Evolutionary conservation across 2,113 vertebrate species (phyloP).

Genomic region (Rhabdornis inornatus): DNA sequence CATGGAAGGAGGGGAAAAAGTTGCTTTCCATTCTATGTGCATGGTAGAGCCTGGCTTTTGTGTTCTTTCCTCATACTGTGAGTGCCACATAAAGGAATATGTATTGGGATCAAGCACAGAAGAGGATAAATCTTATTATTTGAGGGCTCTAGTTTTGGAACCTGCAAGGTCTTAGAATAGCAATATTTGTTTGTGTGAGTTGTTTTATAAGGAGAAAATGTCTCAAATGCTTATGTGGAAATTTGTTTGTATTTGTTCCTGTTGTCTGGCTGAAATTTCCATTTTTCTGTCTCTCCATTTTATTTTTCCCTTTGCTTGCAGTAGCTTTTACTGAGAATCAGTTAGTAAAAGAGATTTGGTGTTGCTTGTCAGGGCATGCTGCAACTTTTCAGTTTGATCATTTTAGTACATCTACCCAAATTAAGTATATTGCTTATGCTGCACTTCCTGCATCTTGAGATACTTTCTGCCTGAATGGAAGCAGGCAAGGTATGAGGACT

Average conservation of each 20-base stretch:
- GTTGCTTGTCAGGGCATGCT: neutral
- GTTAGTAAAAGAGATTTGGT: conserved; percentile 4
- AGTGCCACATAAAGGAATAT: neutral
- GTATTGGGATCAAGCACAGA: neutral
- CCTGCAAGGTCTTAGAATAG: too few species aligned
- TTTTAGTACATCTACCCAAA: neutral
- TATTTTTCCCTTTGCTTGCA: neutral
- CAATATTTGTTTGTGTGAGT: neutral
- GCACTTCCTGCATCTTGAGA: neutral
- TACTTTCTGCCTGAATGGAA: neutral
- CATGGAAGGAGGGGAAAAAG: neutral
- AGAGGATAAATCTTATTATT: neutral
- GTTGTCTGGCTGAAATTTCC: neutral
- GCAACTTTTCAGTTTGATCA: neutral
- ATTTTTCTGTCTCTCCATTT: neutral
- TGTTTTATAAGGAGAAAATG: neutral
- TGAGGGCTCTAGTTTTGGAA: neutral
- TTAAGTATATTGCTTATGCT: neutral
- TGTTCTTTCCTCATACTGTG: neutral
- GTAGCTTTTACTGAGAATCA: neutral
- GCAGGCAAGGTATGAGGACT: neutral
- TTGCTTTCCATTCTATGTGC: neutral
- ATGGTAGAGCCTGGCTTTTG: rapidly evolving
- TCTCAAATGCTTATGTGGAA: neutral
- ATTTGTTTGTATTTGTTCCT: neutral